Percentiles rank a stretch among this genome's conserved stretches.
These are phyloP conservation scores for Galleria mellonella DNA, from an alignment of 1,140 invertebrate genomes.

Conservation along the genomic window DNA sequence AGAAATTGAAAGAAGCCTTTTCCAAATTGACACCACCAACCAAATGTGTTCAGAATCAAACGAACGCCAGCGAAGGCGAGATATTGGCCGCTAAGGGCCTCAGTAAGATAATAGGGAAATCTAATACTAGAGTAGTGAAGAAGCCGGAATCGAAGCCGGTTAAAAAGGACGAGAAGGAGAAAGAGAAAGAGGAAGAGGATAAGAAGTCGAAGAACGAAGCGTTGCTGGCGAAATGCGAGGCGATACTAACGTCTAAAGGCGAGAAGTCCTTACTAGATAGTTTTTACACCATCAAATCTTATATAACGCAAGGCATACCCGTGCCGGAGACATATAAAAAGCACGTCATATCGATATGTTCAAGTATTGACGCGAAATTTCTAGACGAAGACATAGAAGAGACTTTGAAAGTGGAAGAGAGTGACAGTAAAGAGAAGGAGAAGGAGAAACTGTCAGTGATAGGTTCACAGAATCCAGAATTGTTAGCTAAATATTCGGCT, in stretches of 20 bases:
- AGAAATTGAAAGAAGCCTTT: constrained; percentile 47
- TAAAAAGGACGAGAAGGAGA: constrained; percentile 31
- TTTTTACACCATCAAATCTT: constrained; percentile 58
- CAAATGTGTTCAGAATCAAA: constrained; percentile 24
- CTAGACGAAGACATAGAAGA: constrained; percentile 54
- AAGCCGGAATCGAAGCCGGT: constrained; percentile 31
- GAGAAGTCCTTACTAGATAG: constrained; percentile 55
- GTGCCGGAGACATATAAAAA: constrained; percentile 57
- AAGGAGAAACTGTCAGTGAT: constrained; percentile 24
- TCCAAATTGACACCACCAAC: constrained; percentile 27
- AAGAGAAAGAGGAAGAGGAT: constrained; percentile 22
- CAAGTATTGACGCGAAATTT: constrained; percentile 48
- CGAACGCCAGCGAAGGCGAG: constrained; percentile 57
- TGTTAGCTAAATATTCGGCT: constrained; percentile 57
- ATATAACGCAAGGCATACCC: constrained; percentile 48
- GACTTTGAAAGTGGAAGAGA: constrained; percentile 27
- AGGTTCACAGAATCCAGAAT: constrained; percentile 43
- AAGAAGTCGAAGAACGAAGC: constrained; percentile 41
- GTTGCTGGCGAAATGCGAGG: constrained; percentile 51
- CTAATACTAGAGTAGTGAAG: constrained; percentile 36
- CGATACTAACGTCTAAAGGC: constrained; percentile 48
- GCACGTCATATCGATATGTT: constrained; percentile 54
- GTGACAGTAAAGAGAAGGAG: constrained; percentile 18
- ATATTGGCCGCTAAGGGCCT: constrained; percentile 62
- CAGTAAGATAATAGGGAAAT: constrained; percentile 63